Conservation (phyloP, 1,140 invertebrate species). For the Euschistus heros region DNA sequence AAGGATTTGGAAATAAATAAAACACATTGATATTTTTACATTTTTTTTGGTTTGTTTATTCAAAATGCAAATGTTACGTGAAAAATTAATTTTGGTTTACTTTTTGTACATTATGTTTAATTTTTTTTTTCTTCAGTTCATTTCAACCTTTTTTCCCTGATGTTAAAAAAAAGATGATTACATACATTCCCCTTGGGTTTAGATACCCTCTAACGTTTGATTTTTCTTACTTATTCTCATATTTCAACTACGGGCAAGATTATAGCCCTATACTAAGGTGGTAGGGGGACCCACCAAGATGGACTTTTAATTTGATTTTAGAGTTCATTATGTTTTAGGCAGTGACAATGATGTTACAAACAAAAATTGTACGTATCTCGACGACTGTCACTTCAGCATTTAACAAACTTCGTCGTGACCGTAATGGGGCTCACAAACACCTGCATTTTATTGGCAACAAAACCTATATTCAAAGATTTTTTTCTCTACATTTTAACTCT, state of each 20-base stretch:
- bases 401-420: not conserved
- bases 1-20: slow-evolving; percentile 10
- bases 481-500: slow-evolving; percentile 15
- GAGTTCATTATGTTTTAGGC: not conserved
- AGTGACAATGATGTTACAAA: slow-evolving; percentile 4
- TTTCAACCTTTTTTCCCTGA: slow-evolving; percentile 11
- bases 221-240: not conserved
- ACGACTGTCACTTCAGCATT: not conserved
- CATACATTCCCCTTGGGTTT: not conserved
- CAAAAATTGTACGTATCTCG: not conserved
- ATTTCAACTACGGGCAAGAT: not conserved
- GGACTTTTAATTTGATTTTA: slow-evolving; percentile 1
- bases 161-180: slow-evolving; percentile 12
- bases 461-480: slow-evolving; percentile 19
- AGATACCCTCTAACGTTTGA: not conserved
- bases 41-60: slow-evolving; percentile 31
- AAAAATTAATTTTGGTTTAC: slow-evolving; percentile 28
- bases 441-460: slow-evolving; percentile 23
- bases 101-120: slow-evolving; percentile 22
- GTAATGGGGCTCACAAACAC: slow-evolving; percentile 17
- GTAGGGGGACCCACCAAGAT: slow-evolving; percentile 8
- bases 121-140: slow-evolving; percentile 19
- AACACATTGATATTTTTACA: slow-evolving; percentile 16
- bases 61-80: slow-evolving; percentile 31
- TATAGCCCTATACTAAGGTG: not conserved